Percentiles rank a stretch among this genome's conserved stretches.
phyloP scores from a whole-genome alignment of 2,113 vertebrate species.

The Nerophis lumbriciformis region DNA sequence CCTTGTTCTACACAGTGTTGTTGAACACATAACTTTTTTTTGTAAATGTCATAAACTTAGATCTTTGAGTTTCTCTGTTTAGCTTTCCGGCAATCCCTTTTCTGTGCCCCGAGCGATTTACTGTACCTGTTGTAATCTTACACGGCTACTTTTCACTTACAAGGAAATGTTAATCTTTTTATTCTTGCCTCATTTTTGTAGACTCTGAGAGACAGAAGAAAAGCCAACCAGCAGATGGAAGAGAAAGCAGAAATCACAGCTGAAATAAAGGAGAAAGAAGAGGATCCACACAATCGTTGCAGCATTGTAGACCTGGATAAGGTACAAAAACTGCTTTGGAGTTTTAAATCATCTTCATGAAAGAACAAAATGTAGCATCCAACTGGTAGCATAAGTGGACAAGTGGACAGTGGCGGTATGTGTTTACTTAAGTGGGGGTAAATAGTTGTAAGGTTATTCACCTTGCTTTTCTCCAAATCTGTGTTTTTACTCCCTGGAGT shows the following conservation, averaged over 20 bases:
- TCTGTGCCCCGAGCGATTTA: too few relatives aligned
- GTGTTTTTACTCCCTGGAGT: conserved; percentile 13
- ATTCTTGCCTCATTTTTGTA: conserved; percentile 9
- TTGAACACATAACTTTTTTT: too few relatives aligned
- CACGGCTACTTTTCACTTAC: background rate
- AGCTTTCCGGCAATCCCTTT: too few relatives aligned
- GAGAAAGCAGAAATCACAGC: conserved; percentile 5
- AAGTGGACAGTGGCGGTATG: background rate
- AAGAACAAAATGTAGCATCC: too few relatives aligned
- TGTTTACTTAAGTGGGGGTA: conserved; percentile 7
- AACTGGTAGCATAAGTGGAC: background rate
- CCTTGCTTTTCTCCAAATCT: conserved; percentile 8
- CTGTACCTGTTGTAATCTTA: background rate
- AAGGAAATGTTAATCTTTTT: background rate
- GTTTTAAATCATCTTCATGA: background rate
- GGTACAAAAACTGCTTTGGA: conserved; percentile 15
- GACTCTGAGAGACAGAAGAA: conserved; percentile 49
- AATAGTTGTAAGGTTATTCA: conserved; percentile 40
- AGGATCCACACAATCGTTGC: conserved; percentile 36
- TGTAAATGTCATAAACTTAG: too few relatives aligned
- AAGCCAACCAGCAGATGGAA: conserved; percentile 17
- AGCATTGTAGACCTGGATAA: conserved; percentile 58
- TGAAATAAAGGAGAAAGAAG: background rate
- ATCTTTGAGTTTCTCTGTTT: too few relatives aligned
- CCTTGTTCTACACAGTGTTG: too few relatives aligned